phyloP scores from a whole-genome alignment of 1,140 invertebrate genomes.

The Pseudomyrmex concolor region DNA sequence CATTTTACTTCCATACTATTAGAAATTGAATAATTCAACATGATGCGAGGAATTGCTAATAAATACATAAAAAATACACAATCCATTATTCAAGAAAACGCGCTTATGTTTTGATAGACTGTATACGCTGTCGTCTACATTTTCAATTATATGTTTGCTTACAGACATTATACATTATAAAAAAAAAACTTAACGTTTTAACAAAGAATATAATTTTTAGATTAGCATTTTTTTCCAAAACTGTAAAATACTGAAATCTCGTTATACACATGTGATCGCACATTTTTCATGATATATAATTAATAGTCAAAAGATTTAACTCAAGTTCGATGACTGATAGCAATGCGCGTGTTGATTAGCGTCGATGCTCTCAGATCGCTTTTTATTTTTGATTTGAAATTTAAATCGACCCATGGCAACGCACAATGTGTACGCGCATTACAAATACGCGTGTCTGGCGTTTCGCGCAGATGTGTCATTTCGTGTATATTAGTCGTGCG shows the following conservation, averaged over 20 bases:
- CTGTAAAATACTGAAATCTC: not conserved
- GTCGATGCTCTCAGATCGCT: slow-evolving; percentile 35
- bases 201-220: not conserved
- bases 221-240: too few relatives aligned
- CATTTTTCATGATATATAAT: slow-evolving; percentile 6
- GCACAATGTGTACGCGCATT: slow-evolving; percentile 1
- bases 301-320: slow-evolving; percentile 25
- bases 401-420: slow-evolving; percentile 34
- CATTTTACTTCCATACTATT: not conserved
- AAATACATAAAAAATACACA: slow-evolving; percentile 20
- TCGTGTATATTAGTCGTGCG: not conserved
- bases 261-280: not conserved
- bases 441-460: not conserved
- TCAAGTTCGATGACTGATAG: slow-evolving; percentile 38
- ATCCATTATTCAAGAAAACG: not conserved
- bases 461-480: slow-evolving; percentile 14
- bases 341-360: slow-evolving; percentile 43
- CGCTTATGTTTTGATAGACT: not conserved
- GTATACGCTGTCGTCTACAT: too few relatives aligned
- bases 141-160: too few relatives aligned
- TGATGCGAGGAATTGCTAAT: slow-evolving; percentile 4
- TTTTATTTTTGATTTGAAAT: slow-evolving; percentile 51
- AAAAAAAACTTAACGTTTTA: too few relatives aligned
- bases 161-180: too few relatives aligned
- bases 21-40: not conserved